phyloP scores from a whole-genome alignment of 2,113 vertebrate genomes.

The Pygoscelis adeliae region DNA sequence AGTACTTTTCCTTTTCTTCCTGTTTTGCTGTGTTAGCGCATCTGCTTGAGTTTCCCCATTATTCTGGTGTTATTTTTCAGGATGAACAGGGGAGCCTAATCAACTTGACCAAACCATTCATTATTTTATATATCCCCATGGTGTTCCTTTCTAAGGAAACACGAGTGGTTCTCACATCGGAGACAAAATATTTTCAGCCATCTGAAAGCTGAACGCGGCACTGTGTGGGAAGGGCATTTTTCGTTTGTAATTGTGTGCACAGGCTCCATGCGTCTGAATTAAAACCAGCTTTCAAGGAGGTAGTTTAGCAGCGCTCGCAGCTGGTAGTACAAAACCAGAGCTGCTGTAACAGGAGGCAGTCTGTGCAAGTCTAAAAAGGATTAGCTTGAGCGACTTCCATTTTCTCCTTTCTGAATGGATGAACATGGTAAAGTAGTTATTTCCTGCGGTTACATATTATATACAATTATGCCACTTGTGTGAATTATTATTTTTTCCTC shows the following conservation, averaged over 20 bases:
- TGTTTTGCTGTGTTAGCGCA: not conserved
- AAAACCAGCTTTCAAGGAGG: not conserved
- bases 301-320: not conserved
- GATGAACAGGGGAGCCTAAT: not conserved
- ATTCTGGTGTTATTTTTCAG: not conserved
- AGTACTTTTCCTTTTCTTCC: not conserved
- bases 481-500: not conserved
- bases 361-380: slow-evolving; percentile 15
- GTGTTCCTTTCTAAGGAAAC: not conserved
- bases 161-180: not conserved
- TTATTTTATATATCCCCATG: not conserved
- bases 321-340: not conserved
- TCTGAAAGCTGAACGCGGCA: not conserved
- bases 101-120: not conserved
- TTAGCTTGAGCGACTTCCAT: slow-evolving; percentile 39
- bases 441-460: slow-evolving; percentile 51
- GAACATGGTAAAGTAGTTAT: slow-evolving; percentile 24
- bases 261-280: not conserved
- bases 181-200: not conserved
- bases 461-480: slow-evolving; percentile 32
- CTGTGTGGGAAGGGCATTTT: not conserved
- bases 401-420: slow-evolving; percentile 51
- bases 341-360: not conserved
- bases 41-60: not conserved
- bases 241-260: not conserved